Evolutionary conservation across 2,888 invertebrate genomes (phyloP).

Genomic region (Diadegma fenestrale): DNA sequence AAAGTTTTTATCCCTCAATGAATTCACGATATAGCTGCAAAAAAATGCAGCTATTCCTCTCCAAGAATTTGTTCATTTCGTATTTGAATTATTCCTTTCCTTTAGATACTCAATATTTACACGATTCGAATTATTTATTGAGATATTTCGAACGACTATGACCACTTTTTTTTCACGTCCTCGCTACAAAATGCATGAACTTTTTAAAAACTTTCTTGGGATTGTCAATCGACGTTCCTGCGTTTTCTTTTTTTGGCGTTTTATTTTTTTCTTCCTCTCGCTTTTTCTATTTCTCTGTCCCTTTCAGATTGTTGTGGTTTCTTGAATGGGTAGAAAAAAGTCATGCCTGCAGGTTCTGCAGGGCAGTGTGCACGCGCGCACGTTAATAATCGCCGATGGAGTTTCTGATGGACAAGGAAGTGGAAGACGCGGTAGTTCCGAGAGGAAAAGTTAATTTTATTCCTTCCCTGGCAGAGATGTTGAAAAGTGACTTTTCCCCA

Average conservation of each 20-base stretch:
- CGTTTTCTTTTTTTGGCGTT: slow-evolving; percentile 45
- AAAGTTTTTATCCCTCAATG: slow-evolving; percentile 38
- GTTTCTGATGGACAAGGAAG: slow-evolving; percentile 4
- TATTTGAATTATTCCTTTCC: not conserved
- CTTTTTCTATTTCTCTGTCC: slow-evolving; percentile 16
- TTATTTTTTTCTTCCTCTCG: not conserved
- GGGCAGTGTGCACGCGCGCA: too few relatives aligned
- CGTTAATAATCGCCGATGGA: slow-evolving; percentile 60
- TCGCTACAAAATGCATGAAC: too few relatives aligned
- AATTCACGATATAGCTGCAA: not conserved
- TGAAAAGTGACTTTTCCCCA: slow-evolving; percentile 40
- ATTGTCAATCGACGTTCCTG: slow-evolving; percentile 22
- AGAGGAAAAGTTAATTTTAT: not conserved
- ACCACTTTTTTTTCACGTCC: too few relatives aligned
- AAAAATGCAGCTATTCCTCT: not conserved
- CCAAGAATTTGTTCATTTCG: not conserved
- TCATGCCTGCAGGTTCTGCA: too few relatives aligned
- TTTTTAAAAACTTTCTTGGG: too few relatives aligned
- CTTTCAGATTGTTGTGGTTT: slow-evolving; percentile 9
- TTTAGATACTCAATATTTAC: not conserved
- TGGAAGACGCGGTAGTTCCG: slow-evolving; percentile 4
- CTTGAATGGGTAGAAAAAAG: too few relatives aligned
- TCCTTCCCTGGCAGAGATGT: not conserved
- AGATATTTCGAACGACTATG: too few relatives aligned
- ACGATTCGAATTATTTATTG: not conserved